Conservation (phyloP, 2,888 invertebrate genomes). For the Diabrotica balteata region DNA sequence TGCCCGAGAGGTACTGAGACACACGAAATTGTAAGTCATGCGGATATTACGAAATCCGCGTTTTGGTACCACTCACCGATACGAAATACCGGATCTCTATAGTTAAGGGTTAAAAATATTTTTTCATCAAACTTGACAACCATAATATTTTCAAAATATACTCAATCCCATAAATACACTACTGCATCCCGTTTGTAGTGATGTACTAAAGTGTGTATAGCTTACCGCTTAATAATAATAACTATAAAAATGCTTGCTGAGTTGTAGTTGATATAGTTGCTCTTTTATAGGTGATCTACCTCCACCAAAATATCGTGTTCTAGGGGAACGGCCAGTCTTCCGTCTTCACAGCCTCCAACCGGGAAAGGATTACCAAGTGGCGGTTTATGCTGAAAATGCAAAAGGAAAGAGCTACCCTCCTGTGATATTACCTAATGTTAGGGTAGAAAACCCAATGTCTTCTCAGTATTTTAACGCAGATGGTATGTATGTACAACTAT, state of each 20-base stretch:
- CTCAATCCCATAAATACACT: too few species aligned
- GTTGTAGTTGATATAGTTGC: conserved; percentile 15
- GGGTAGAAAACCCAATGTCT: conserved; percentile 37
- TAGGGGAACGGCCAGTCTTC: conserved; percentile 74
- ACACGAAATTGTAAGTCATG: too few species aligned
- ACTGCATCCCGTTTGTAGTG: too few species aligned
- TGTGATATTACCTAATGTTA: conserved; percentile 73
- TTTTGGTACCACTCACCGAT: too few species aligned
- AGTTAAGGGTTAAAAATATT: too few species aligned
- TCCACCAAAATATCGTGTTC: conserved; percentile 65
- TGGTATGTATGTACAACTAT: conserved; percentile 23
- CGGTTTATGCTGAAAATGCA: conserved; percentile 83
- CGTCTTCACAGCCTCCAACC: conserved; percentile 77
- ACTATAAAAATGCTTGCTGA: not conserved
- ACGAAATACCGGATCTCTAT: too few species aligned
- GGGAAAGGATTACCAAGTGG: conserved; percentile 78
- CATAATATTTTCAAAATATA: too few species aligned
- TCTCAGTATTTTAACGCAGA: conserved; percentile 26
- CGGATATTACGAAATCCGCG: too few species aligned
- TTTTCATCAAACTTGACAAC: too few species aligned
- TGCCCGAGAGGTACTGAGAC: too few species aligned
- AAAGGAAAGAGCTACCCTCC: conserved; percentile 79
- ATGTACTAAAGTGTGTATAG: too few species aligned
- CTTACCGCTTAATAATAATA: not conserved
- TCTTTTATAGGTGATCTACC: conserved; percentile 49